Conservation (phyloP, 2,888 invertebrate species). For the Aporophyla lueneburgensis region DNA sequence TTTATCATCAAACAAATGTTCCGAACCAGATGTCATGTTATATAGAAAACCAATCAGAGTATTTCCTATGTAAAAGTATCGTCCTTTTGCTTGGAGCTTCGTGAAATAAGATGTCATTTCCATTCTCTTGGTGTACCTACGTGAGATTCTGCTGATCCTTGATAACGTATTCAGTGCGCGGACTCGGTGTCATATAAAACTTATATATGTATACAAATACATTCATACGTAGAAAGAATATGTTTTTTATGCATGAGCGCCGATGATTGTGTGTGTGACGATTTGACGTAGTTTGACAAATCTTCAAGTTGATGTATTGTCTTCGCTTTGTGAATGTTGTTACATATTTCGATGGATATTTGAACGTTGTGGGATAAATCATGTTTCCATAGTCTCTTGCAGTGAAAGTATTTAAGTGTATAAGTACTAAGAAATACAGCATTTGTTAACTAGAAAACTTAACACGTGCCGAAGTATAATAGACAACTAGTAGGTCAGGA, state of each 20-base stretch:
- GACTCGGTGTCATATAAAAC: constrained; percentile 56
- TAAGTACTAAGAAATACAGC: not conserved
- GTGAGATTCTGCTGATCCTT: constrained; percentile 57
- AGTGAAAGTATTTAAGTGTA: not conserved
- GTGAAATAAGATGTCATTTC: constrained; percentile 60
- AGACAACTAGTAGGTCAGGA: not conserved
- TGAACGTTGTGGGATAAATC: constrained; percentile 30
- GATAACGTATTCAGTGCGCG: constrained; percentile 60
- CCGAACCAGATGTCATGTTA: constrained; percentile 13
- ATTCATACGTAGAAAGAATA: constrained; percentile 54
- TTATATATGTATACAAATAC: constrained; percentile 61
- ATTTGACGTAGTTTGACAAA: constrained; percentile 55
- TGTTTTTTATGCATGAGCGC: constrained; percentile 59
- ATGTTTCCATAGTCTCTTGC: not conserved
- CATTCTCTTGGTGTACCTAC: constrained; percentile 54
- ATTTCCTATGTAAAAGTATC: constrained; percentile 57
- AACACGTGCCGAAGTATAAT: not conserved
- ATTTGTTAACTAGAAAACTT: not conserved
- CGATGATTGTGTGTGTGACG: constrained; percentile 45
- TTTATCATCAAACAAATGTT: constrained; percentile 22
- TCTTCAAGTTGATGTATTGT: constrained; percentile 56
- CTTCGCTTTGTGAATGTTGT: constrained; percentile 29
- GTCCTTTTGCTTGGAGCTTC: constrained; percentile 39
- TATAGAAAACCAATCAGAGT: constrained; percentile 64
- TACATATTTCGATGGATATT: constrained; percentile 28